These are phyloP conservation scores for Heterotis niloticus DNA, from an alignment of 2,113 vertebrate genomes.

Conservation along the genomic window DNA sequence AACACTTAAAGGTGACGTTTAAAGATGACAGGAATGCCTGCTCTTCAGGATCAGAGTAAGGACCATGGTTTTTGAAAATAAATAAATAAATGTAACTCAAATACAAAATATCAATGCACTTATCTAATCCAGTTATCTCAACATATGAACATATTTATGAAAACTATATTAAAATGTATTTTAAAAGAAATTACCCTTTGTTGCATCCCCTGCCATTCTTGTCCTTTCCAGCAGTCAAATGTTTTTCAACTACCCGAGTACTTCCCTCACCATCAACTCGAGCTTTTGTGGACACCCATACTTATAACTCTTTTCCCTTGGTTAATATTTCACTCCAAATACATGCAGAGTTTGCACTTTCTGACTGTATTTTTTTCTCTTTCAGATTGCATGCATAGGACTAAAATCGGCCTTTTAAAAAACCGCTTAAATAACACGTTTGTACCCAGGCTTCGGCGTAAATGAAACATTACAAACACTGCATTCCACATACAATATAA, in stretches of 20 bases:
- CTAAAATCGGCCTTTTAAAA: no score
- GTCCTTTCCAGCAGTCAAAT: background rate
- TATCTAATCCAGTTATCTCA: no score
- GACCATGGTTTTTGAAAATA: background rate
- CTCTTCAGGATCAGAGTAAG: background rate
- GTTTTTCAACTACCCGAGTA: slow-evolving; percentile 37
- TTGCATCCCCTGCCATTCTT: slow-evolving; percentile 46
- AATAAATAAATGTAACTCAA: background rate
- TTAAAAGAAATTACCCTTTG: slow-evolving; percentile 30
- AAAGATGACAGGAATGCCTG: no score
- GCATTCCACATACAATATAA: no score
- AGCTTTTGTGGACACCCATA: background rate
- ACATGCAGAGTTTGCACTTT: slow-evolving; percentile 1
- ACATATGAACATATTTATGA: background rate
- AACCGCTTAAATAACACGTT: no score
- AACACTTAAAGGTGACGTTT: background rate
- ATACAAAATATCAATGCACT: background rate
- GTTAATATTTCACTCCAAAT: slow-evolving; percentile 56
- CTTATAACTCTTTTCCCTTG: slow-evolving; percentile 22
- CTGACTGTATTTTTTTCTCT: background rate
- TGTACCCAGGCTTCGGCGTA: no score
- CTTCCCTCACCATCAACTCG: slow-evolving; percentile 40
- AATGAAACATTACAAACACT: no score
- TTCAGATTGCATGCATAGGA: background rate
- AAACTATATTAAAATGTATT: background rate